Evolutionary conservation across 1,140 invertebrate species (phyloP), one percentile per base, ranked within the genome.

Genomic region (Eciton burchellii): DNA sequence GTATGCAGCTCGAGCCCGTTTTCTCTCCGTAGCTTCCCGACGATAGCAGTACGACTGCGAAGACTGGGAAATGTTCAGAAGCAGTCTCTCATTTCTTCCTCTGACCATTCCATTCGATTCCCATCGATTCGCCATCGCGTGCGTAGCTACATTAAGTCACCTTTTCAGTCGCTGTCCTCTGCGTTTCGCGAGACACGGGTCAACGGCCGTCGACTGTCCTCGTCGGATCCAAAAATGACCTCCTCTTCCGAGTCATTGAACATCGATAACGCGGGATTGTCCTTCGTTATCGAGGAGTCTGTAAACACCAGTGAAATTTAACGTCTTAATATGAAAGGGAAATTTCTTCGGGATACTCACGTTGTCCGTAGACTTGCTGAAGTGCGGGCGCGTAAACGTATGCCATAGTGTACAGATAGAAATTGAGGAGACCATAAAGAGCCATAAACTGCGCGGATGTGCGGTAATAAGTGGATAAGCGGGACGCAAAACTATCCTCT

Each of bases 251-350:
- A 88, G 92, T 99, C 98, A 93, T 99, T 99, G 74, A 99, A 97
- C 98, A 99, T 99, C 12, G 98, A 99, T 93, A 99, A 98, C 8
- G 98, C 97, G 60, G 98, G 98, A 95, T 99, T 99, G 94, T 99
- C 98, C 94, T 99, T 99, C 35, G 98, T 98, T 88, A 98, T 97
- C 9, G 97, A 95, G 43, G 96, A 96, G 93, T 99, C 98, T 98
- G 93, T 86, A 88, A 41, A 56, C 5, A 56, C 35, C 11, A 71
- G 16, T 47, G 16, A 14, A 35, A 35, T 35, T 35, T 35, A 35
- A 35, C 35, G 6, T 41, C 16, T 26, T 43, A 16, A 16, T 24
- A 3, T 21, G 14, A 1, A 68, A 12, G n/a, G 21, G 12, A 60
- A n/a, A 1, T 14, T 60, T n/a, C n/a, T 62, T 62, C 11, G 9